phyloP scores from a whole-genome alignment of 2,888 invertebrate genomes.

The Cataglyphis rosenhaueri region DNA sequence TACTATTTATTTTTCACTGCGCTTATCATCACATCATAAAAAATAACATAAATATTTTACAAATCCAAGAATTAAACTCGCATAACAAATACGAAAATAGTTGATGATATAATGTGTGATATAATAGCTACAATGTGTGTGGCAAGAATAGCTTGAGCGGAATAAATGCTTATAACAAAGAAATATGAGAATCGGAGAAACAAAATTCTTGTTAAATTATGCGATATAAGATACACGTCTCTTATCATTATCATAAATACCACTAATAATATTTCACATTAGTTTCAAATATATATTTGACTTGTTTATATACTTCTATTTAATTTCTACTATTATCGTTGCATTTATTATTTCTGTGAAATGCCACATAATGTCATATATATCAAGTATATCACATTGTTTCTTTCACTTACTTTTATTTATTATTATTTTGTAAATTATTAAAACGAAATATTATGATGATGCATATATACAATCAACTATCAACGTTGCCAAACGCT shows the following conservation, averaged over 20 bases:
- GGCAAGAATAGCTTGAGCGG: neutral
- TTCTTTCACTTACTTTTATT: neutral
- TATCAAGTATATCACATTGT: neutral
- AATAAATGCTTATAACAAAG: neutral
- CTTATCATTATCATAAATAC: neutral
- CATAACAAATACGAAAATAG: neutral
- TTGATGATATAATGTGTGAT: neutral
- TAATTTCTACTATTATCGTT: neutral
- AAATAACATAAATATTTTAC: neutral
- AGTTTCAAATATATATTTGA: neutral
- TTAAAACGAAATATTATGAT: neutral
- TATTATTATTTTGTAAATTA: neutral
- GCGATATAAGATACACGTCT: neutral
- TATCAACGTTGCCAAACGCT: slow-evolving; percentile 7
- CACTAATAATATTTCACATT: neutral
- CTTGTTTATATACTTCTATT: no score
- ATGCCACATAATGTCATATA: neutral
- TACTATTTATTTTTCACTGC: neutral
- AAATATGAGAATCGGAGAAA: neutral
- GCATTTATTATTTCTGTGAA: neutral
- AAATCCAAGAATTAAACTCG: neutral
- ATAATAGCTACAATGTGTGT: neutral
- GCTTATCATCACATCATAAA: neutral
- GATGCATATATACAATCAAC: neutral
- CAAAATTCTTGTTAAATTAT: neutral